These are phyloP conservation scores for Rhizomys pruinosus DNA, from an alignment of 2,113 vertebrate species.

Conservation along the genomic window DNA sequence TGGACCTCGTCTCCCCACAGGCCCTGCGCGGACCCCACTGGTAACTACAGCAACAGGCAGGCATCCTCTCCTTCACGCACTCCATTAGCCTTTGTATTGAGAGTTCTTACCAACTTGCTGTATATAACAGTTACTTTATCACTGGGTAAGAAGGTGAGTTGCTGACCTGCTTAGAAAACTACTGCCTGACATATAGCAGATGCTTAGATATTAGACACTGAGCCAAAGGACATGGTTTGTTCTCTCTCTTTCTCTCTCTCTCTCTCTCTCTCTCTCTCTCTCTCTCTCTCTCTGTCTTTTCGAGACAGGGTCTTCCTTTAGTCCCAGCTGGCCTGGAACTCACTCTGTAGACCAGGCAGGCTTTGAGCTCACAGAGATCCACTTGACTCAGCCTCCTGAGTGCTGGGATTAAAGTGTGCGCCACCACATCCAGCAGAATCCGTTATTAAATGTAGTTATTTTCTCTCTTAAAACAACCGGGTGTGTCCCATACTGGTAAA, in stretches of 20 bases:
- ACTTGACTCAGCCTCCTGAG: no score
- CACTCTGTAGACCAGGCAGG: no score
- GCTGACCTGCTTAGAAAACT: background rate
- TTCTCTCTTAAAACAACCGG: slow-evolving; percentile 59
- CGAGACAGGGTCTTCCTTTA: no score
- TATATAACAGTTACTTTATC: background rate
- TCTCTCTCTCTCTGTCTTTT: no score
- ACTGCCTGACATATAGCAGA: background rate
- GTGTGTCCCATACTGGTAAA: slow-evolving; percentile 47
- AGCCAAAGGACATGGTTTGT: background rate
- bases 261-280: no score
- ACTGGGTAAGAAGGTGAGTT: no score
- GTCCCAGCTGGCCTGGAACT: no score
- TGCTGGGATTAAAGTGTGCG: no score
- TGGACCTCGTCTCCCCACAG: background rate
- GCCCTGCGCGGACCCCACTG: background rate
- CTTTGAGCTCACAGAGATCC: no score
- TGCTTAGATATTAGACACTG: background rate
- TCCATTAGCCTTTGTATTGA: background rate
- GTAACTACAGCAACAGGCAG: background rate
- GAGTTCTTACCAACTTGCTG: background rate
- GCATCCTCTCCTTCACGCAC: accelerated
- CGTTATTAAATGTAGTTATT: slow-evolving; percentile 57
- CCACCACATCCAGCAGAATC: no score
- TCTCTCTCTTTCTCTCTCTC: background rate